Percentiles rank a stretch among this genome's conserved stretches.
These are phyloP conservation scores for Cataglyphis cursor DNA, from an alignment of 2,888 invertebrate species.

Conservation along the genomic window DNA sequence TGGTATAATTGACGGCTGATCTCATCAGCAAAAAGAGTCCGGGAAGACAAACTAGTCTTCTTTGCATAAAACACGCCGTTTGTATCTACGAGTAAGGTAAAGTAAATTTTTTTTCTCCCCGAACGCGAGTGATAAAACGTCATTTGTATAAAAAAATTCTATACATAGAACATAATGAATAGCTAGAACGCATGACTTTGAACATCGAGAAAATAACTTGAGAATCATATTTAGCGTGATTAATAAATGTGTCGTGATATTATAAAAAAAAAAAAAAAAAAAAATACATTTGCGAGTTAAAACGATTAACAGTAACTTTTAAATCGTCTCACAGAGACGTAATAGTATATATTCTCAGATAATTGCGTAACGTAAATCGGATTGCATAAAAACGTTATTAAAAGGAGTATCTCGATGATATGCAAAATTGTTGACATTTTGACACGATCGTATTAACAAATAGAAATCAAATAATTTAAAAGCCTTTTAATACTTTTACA, in stretches of 20 bases:
- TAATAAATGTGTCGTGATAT: not conserved
- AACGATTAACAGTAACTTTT: not conserved
- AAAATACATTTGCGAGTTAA: not conserved
- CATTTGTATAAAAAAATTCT: conserved; percentile 1
- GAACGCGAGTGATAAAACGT: not conserved
- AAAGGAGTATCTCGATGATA: not conserved
- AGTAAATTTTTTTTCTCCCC: not conserved
- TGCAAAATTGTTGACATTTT: not conserved
- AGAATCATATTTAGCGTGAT: not conserved
- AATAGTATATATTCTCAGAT: not conserved
- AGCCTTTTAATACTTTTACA: not conserved
- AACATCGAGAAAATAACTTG: not conserved
- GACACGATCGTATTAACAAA: not conserved
- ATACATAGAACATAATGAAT: not conserved
- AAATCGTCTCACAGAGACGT: not conserved
- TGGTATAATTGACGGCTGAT: conserved; percentile 17
- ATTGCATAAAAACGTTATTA: not conserved
- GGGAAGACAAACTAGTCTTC: not conserved
- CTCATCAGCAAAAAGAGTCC: conserved; percentile 28
- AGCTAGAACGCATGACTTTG: not conserved
- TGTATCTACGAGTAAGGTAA: not conserved
- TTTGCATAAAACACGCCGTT: conserved; percentile 14
- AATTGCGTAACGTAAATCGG: not conserved
- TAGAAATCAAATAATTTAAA: not conserved
- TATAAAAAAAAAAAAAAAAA: not conserved